Conservation (phyloP, 2,797 vertebrate genomes). For the Pseudomugil tenellus region DNA sequence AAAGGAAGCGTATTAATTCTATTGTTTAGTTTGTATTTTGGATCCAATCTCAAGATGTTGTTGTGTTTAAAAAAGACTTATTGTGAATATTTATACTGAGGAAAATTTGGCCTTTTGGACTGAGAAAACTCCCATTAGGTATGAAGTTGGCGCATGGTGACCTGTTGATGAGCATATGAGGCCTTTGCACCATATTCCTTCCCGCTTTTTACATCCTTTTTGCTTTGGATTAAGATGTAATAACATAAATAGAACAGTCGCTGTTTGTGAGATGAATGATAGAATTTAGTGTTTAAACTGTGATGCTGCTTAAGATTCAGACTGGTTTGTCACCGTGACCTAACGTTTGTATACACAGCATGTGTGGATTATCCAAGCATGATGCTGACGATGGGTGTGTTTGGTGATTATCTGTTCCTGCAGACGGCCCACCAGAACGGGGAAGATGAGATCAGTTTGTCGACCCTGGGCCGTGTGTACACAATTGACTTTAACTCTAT, state of each 20-base stretch:
- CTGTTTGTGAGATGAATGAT: neutral
- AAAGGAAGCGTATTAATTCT: no score
- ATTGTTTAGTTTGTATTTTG: no score
- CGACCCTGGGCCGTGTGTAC: slow-evolving; percentile 98
- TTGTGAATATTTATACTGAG: no score
- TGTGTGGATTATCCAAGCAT: slow-evolving; percentile 3
- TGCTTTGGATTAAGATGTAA: neutral
- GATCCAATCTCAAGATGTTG: no score
- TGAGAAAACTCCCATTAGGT: no score
- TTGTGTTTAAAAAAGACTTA: no score
- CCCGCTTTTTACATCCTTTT: neutral
- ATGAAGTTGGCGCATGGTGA: no score
- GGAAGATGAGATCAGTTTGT: slow-evolving; percentile 99
- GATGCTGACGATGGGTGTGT: slow-evolving; percentile 39
- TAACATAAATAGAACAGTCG: neutral
- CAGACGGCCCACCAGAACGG: slow-evolving; percentile 99
- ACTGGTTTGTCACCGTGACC: slow-evolving; percentile 1
- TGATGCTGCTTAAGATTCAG: neutral
- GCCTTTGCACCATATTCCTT: no score
- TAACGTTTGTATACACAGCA: neutral
- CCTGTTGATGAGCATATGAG: no score
- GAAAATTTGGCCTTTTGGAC: no score
- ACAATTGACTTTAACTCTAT: slow-evolving; percentile 99
- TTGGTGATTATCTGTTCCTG: slow-evolving; percentile 63
- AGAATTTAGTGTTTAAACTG: neutral